Percentiles rank a stretch among this genome's conserved stretches.
These are phyloP conservation scores for Spodoptera frugiperda DNA, from an alignment of 1,140 invertebrate genomes.

Conservation along the genomic window DNA sequence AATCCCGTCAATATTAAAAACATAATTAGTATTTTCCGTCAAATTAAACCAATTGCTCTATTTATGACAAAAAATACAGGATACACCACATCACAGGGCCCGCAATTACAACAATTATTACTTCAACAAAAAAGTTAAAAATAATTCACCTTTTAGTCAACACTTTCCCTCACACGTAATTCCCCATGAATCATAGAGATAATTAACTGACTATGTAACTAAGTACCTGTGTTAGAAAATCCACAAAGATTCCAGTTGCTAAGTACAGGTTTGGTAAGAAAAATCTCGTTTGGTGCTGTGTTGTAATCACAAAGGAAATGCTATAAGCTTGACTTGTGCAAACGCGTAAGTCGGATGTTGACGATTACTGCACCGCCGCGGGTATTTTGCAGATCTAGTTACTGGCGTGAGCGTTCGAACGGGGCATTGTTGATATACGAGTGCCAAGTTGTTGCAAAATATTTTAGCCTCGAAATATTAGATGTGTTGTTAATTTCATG, in stretches of 20 bases:
- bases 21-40: background rate
- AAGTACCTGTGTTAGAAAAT: constrained; percentile 42
- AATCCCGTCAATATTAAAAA: background rate
- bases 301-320: constrained; percentile 63
- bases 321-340: constrained; percentile 54
- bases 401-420: constrained; percentile 39
- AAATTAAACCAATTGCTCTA: background rate
- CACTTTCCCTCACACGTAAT: constrained; percentile 38
- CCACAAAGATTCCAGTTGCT: constrained; percentile 45
- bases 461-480: background rate
- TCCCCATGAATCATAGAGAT: constrained; percentile 38
- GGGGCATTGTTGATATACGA: constrained; percentile 30
- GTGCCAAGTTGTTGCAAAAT: background rate
- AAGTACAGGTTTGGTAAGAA: constrained; percentile 59
- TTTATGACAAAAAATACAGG: constrained; percentile 22
- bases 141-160: constrained; percentile 35
- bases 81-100: constrained; percentile 11
- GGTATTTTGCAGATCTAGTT: constrained; percentile 33
- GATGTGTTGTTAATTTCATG: background rate
- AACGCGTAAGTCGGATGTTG: constrained; percentile 72
- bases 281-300: constrained; percentile 58
- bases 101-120: background rate
- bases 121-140: constrained; percentile 3
- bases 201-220: constrained; percentile 27
- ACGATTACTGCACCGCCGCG: constrained; percentile 58